Evolutionary conservation across 1,140 invertebrate species (phyloP), one percentile per base, ranked within the genome.

Genomic region (Procambarus clarkii): DNA sequence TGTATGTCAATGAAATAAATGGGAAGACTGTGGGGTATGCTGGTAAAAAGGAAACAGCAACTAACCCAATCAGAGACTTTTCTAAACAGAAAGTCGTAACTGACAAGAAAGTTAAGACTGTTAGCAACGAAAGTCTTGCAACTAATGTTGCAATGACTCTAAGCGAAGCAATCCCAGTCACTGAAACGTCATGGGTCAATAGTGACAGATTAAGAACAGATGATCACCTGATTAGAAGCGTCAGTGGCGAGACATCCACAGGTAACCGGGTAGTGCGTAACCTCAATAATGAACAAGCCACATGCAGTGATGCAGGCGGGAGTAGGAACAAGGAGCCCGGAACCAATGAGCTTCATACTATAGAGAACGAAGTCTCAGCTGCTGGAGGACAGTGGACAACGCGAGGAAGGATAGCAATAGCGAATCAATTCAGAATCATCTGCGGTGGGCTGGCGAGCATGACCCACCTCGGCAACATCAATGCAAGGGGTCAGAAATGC

Each of bases 371-470:
- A n/a, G 24, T 34, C 21, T 34, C 13, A 0, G 54, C 79, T 24
- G 48, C 69, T 21, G 83, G 83, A 24, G 83, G 24, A 13, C 83
- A 69, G 44, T 85, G 83, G 83, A 85, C 46, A 9, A 54, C 64
- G 15, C 48, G 34, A 34, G 79, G 79, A 13, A 85, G 83, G 45
- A 48, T 85, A 2, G 83, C 83, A 0, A 85, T 85, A 46, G 83
- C 83, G 15, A 69, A 85, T 11, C 60, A 85, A 15, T 85, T 85
- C 83, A 71, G 83, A 24, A 50, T 85, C n/a, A 85, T 85, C n/a
- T 85, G 83, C 69, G 83, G 83, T 24, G 83, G 83, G 15, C 69
- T 85, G 48, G 83, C 83, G 0, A 85, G 83, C 64, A 85, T 85
- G 83, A 85, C 60, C 21, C 64, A 85, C 24, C 60, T 85, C n/a